Conservation (phyloP, 2,888 invertebrate genomes). For the Epinotia demarniana region DNA sequence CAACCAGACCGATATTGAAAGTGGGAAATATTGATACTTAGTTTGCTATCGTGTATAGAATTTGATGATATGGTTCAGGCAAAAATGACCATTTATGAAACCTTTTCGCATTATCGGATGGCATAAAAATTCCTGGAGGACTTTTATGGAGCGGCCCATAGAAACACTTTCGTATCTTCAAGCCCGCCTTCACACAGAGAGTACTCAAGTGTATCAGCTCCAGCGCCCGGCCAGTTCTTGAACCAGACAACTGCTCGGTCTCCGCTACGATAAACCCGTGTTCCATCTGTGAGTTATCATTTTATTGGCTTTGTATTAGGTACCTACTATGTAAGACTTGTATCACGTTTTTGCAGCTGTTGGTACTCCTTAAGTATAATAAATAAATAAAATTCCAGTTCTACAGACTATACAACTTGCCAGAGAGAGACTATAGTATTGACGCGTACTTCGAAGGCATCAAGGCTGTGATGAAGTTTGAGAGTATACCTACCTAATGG, state of each 20-base stretch:
- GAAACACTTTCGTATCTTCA: slow-evolving; percentile 83
- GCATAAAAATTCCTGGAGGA: too few relatives aligned
- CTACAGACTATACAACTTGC: slow-evolving; percentile 86
- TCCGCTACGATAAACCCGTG: slow-evolving; percentile 62
- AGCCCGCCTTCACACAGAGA: slow-evolving; percentile 58
- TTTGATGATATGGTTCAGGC: too few relatives aligned
- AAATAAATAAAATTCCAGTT: slow-evolving; percentile 54
- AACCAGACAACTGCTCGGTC: slow-evolving; percentile 55
- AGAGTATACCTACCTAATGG: slow-evolving; percentile 78
- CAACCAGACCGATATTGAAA: too few relatives aligned
- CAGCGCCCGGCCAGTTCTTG: slow-evolving; percentile 65
- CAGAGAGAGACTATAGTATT: slow-evolving; percentile 82
- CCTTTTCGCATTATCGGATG: too few relatives aligned
- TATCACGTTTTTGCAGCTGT: too few relatives aligned
- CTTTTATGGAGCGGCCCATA: slow-evolving; percentile 63
- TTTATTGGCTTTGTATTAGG: too few relatives aligned
- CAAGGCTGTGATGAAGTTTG: slow-evolving; percentile 85
- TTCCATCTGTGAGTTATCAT: too few relatives aligned
- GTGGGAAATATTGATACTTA: too few relatives aligned
- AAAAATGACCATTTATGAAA: too few relatives aligned
- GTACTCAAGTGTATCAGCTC: slow-evolving; percentile 82
- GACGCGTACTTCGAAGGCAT: slow-evolving; percentile 86
- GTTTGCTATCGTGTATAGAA: too few relatives aligned
- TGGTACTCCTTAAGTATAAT: too few relatives aligned
- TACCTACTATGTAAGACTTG: too few relatives aligned